Conservation (phyloP, 2,113 vertebrate species). For the Nothoprocta perdicaria region DNA sequence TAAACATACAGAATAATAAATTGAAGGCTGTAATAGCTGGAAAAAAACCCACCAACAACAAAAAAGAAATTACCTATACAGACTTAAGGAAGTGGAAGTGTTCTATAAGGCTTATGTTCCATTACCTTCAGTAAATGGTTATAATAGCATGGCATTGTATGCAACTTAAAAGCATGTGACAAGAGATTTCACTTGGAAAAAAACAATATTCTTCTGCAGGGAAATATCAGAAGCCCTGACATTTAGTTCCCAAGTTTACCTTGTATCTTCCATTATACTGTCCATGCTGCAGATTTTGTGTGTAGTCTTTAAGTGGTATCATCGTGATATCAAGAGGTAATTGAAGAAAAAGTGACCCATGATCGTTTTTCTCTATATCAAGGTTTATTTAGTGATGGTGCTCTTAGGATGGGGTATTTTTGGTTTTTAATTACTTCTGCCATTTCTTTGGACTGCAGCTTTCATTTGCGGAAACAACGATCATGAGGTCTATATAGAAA, state of each 20-base stretch:
- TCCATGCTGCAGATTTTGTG: neutral
- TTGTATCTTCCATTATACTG: neutral
- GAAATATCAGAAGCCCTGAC: neutral
- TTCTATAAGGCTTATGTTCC: neutral
- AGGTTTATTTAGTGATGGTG: neutral
- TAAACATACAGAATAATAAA: neutral
- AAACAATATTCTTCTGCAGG: neutral
- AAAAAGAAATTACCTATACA: neutral
- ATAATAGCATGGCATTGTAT: neutral
- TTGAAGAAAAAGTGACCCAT: neutral
- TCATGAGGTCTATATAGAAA: neutral
- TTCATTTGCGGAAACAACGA: neutral
- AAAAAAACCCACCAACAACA: neutral
- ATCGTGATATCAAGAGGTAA: neutral
- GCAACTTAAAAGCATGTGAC: neutral
- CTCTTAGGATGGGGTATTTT: neutral
- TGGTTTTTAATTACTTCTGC: neutral
- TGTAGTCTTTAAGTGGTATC: neutral
- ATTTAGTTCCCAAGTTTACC: neutral
- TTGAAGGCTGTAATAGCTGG: neutral
- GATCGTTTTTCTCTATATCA: neutral
- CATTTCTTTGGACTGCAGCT: neutral
- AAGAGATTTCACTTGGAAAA: neutral
- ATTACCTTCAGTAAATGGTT: conserved; percentile 9
- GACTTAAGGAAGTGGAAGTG: neutral